Percentiles rank a stretch among this genome's conserved stretches.
These are phyloP conservation scores for Lucilia cuprina DNA, from an alignment of 1,140 invertebrate species.

Conservation along the genomic window DNA sequence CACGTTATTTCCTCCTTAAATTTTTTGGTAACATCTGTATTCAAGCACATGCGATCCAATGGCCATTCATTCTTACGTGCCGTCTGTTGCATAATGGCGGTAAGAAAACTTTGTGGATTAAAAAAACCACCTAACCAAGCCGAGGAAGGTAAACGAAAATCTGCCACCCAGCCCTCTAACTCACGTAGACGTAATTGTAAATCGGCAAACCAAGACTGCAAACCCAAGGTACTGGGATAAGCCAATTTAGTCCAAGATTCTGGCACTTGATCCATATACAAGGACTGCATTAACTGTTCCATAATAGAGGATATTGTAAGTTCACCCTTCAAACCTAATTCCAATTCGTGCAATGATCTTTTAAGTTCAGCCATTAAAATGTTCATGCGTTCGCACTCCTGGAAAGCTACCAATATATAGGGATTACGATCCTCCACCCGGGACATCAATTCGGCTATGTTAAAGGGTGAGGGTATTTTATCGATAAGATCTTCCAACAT, in stretches of 20 bases:
- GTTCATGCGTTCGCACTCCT: slow-evolving; percentile 97
- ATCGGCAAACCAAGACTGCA: slow-evolving; percentile 90
- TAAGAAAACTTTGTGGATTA: slow-evolving; percentile 96
- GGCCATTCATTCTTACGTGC: slow-evolving; percentile 95
- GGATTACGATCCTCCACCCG: slow-evolving; percentile 91
- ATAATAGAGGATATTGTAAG: slow-evolving; percentile 91
- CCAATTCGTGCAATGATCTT: slow-evolving; percentile 83
- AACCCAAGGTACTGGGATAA: slow-evolving; percentile 85
- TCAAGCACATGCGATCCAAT: slow-evolving; percentile 92
- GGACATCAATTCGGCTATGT: slow-evolving; percentile 83
- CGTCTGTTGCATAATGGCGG: slow-evolving; percentile 96
- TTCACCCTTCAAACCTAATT: slow-evolving; percentile 91
- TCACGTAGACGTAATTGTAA: slow-evolving; percentile 80
- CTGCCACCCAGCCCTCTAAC: slow-evolving; percentile 78
- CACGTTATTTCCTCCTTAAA: slow-evolving; percentile 83
- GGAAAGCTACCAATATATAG: slow-evolving; percentile 90
- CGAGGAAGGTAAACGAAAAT: slow-evolving; percentile 81
- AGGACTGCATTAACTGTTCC: slow-evolving; percentile 83
- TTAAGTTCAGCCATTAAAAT: slow-evolving; percentile 80
- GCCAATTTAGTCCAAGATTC: slow-evolving; percentile 82
- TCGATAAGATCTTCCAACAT: slow-evolving; percentile 89
- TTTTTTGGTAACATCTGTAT: slow-evolving; percentile 94
- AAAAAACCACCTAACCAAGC: slow-evolving; percentile 95
- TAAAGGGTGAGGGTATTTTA: slow-evolving; percentile 89
- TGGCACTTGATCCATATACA: slow-evolving; percentile 89